Evolutionary conservation across 2,888 invertebrate species (phyloP).

Genomic region (Phalera bucephala): DNA sequence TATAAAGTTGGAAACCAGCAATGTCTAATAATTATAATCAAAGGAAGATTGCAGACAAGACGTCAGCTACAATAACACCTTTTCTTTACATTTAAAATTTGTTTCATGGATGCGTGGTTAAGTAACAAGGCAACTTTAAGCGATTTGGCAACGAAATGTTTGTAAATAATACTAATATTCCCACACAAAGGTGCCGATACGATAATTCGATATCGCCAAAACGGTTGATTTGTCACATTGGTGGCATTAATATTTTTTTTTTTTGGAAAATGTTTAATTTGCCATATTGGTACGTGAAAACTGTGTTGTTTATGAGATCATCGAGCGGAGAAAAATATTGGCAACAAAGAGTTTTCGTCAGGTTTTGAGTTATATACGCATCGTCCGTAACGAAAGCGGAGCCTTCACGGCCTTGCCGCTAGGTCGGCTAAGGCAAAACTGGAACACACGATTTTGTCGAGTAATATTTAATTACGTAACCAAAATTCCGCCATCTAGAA

Average conservation of each 20-base stretch:
- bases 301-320: conserved; percentile 5
- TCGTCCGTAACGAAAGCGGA: conserved; percentile 50
- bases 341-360: conserved; percentile 21
- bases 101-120: conserved; percentile 13
- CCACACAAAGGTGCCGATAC: conserved; percentile 14
- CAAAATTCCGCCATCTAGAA: conserved; percentile 23
- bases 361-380: conserved; percentile 29
- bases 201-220: conserved; percentile 18
- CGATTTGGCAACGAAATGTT: conserved; percentile 23
- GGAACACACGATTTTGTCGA: conserved; percentile 37
- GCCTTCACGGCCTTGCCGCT: conserved; percentile 53
- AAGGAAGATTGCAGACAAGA: not conserved
- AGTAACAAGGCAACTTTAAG: conserved; percentile 19
- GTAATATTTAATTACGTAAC: conserved; percentile 34
- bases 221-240: conserved; percentile 1
- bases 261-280: not conserved
- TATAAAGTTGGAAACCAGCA: not conserved
- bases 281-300: not conserved
- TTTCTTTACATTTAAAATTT: conserved; percentile 4
- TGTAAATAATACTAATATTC: conserved; percentile 16
- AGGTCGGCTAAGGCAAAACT: conserved; percentile 32
- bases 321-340: conserved; percentile 14
- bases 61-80: not conserved
- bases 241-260: not conserved
- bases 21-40: not conserved